These are phyloP conservation scores for Aplochiton taeniatus DNA, from an alignment of 2,797 vertebrate species.

Conservation along the genomic window DNA sequence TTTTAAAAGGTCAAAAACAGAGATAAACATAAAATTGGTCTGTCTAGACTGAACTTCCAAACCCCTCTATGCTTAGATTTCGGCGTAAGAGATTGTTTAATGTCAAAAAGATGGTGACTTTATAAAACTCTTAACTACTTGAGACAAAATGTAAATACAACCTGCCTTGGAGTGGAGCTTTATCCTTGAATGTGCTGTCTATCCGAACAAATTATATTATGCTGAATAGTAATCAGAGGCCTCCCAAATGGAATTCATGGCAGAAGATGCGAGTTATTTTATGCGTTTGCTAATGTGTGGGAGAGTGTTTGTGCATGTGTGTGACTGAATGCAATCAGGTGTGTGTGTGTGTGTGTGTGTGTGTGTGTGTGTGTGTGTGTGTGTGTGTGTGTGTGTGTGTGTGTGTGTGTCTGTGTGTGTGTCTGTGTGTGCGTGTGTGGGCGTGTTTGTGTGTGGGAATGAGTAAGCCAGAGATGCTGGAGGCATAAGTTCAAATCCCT, in stretches of 20 bases:
- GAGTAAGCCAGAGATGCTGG: conserved; percentile 43
- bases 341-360: background rate
- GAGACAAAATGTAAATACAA: conserved; percentile 45
- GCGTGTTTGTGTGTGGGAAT: conserved; percentile 32
- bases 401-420: background rate
- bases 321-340: background rate
- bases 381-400: background rate
- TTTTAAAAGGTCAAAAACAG: too few relatives aligned
- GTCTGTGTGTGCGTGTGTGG: background rate
- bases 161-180: conserved; percentile 18
- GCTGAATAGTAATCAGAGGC: conserved; percentile 29
- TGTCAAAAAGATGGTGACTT: too few relatives aligned
- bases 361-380: conserved; percentile 7
- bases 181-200: conserved; percentile 43
- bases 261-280: background rate
- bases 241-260: conserved; percentile 24
- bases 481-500: conserved; percentile 64
- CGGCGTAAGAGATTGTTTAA: too few relatives aligned
- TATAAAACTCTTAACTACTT: conserved; percentile 16
- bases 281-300: background rate
- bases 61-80: too few relatives aligned
- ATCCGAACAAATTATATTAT: conserved; percentile 42
- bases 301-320: background rate
- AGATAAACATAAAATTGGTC: too few relatives aligned
- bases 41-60: too few relatives aligned